A percentile compares a stretch with the other conserved stretches of the same genome.
These are phyloP conservation scores for Myripristis murdjan DNA, from an alignment of 2,797 vertebrate species.

Conservation along the genomic window DNA sequence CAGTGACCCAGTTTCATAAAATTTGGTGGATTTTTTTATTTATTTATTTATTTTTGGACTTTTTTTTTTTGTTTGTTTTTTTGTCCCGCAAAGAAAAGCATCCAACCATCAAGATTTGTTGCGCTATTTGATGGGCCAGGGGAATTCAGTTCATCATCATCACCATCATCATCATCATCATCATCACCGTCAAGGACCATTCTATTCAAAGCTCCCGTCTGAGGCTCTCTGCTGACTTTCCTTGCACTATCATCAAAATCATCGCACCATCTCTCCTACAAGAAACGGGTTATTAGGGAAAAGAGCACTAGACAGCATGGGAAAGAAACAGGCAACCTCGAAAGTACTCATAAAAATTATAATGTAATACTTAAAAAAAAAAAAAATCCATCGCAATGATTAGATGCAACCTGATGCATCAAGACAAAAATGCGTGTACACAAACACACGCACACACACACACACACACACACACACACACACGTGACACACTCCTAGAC, in stretches of 20 bases:
- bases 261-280: neutral
- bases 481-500: slow-evolving; percentile 12
- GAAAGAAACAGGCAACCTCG: slow-evolving; percentile 23
- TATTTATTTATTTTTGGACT: no score
- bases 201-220: slow-evolving; percentile 19
- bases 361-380: neutral
- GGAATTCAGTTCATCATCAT: neutral
- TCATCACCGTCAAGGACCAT: neutral
- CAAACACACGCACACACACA: slow-evolving; percentile 5
- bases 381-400: neutral
- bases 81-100: neutral
- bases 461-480: no score
- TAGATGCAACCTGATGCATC: slow-evolving; percentile 24
- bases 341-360: slow-evolving; percentile 11
- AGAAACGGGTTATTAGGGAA: slow-evolving; percentile 24
- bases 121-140: neutral
- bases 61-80: neutral
- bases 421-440: slow-evolving; percentile 8
- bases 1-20: slow-evolving; percentile 3
- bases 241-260: slow-evolving; percentile 1
- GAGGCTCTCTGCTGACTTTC: slow-evolving; percentile 24
- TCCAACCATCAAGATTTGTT: neutral
- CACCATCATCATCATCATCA: neutral
- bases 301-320: slow-evolving; percentile 35
- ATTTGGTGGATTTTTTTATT: neutral